Percentiles rank a stretch among this genome's conserved stretches.
Conservation (phyloP, 2,888 invertebrate species). For the Acanthococcus lagerstroemiae region DNA sequence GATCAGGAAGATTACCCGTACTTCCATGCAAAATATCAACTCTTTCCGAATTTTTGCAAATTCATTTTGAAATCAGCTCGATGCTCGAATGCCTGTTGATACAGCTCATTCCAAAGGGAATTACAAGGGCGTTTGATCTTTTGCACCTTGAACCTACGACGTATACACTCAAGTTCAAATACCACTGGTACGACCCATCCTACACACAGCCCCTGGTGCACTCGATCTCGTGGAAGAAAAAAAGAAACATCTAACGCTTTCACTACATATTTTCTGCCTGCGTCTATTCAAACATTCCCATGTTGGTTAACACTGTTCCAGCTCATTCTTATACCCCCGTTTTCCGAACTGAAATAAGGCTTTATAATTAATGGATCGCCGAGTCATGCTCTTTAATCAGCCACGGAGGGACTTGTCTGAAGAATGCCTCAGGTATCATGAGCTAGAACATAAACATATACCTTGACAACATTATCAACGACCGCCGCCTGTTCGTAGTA, state of each 20-base stretch:
- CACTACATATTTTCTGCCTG: conserved; percentile 14
- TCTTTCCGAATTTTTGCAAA: too few relatives aligned
- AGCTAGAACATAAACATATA: conserved; percentile 31
- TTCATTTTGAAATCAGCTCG: too few relatives aligned
- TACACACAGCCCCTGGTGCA: too few relatives aligned
- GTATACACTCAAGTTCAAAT: too few relatives aligned
- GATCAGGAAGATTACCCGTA: too few relatives aligned
- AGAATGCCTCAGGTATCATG: conserved; percentile 30
- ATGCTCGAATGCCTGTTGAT: too few relatives aligned
- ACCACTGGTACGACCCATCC: too few relatives aligned
- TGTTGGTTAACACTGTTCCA: conserved; percentile 29
- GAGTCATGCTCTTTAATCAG: conserved; percentile 31
- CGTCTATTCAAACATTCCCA: conserved; percentile 27
- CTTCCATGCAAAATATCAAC: too few relatives aligned
- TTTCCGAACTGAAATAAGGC: conserved; percentile 31
- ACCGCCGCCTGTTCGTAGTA: conserved; percentile 15
- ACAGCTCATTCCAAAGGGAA: too few relatives aligned
- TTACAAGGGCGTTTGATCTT: too few relatives aligned
- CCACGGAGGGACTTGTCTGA: conserved; percentile 30
- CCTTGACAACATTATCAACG: conserved; percentile 31
- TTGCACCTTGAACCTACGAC: too few relatives aligned
- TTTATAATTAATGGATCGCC: conserved; percentile 31
- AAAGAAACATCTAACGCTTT: neutral
- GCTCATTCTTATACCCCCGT: conserved; percentile 10
- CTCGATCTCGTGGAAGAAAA: too few relatives aligned